Conservation (phyloP, 35 echinoderm and acorn worm genomes). For the Apostichopus japonicus region DNA sequence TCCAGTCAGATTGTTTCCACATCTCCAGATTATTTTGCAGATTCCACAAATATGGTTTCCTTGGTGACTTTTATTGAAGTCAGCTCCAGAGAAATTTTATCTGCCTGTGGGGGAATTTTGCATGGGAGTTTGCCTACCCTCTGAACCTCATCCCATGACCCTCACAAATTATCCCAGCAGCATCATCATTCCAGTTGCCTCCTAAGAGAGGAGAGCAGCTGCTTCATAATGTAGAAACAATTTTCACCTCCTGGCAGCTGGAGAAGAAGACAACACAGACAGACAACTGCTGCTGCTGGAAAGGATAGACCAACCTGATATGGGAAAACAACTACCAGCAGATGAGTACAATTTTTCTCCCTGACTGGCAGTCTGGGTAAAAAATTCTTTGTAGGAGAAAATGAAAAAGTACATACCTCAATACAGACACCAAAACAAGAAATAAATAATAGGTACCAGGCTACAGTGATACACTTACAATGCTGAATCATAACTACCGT, state of each 20-base stretch:
- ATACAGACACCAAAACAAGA: background rate
- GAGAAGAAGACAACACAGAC: background rate
- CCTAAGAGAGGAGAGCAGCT: constrained; percentile 54
- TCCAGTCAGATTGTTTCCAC: background rate
- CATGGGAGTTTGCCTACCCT: constrained; percentile 51
- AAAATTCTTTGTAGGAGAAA: background rate
- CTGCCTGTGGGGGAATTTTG: constrained; percentile 59
- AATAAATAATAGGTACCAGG: too few relatives aligned
- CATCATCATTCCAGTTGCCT: constrained; percentile 35
- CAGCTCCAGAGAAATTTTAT: constrained; percentile 43
- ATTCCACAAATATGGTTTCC: constrained; percentile 39
- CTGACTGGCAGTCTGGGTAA: background rate
- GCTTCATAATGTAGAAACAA: constrained; percentile 18
- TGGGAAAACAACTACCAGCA: background rate
- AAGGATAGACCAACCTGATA: too few relatives aligned
- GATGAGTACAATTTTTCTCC: background rate
- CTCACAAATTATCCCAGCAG: constrained; percentile 62
- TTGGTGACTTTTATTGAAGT: constrained; percentile 55
- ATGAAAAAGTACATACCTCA: background rate
- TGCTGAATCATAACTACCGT: too few relatives aligned
- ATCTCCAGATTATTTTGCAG: background rate
- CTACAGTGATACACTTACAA: too few relatives aligned
- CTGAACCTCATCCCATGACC: constrained; percentile 56
- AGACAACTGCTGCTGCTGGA: background rate
- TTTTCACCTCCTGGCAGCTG: constrained; percentile 49